These are phyloP conservation scores for Varanus komodoensis DNA, from an alignment of 2,113 vertebrate genomes.

Conservation along the genomic window DNA sequence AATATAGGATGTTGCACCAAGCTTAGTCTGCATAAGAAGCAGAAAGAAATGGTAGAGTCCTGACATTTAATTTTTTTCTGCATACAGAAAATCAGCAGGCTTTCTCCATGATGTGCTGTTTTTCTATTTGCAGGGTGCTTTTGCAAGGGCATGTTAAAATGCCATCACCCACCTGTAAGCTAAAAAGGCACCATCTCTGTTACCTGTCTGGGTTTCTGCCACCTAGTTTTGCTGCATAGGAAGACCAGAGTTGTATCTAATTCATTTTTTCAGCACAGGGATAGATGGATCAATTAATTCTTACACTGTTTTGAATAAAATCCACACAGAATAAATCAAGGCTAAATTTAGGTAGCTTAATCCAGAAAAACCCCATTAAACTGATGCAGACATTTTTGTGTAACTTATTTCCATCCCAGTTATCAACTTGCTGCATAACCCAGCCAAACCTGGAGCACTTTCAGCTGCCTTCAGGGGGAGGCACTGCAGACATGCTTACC, in stretches of 20 bases:
- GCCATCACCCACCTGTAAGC: background rate
- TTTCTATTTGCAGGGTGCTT: background rate
- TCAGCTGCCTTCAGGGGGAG: background rate
- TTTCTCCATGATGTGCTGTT: background rate
- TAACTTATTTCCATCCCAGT: background rate
- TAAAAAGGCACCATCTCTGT: background rate
- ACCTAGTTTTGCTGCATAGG: background rate
- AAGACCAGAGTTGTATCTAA: background rate
- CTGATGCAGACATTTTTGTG: background rate
- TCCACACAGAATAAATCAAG: background rate
- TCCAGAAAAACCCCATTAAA: background rate
- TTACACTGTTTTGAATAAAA: background rate
- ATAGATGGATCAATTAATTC: background rate
- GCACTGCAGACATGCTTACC: background rate
- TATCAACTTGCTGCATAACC: background rate
- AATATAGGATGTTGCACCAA: background rate
- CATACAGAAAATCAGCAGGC: too few relatives aligned
- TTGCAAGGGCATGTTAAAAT: background rate
- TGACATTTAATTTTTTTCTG: background rate
- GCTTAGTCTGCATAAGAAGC: background rate
- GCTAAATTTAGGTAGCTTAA: background rate
- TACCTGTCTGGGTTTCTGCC: background rate
- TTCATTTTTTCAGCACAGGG: background rate
- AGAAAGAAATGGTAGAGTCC: background rate
- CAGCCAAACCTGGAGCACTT: background rate